Evolutionary conservation across 2,113 vertebrate species (phyloP), one percentile per base, ranked within the genome.

Genomic region (Chloropsis hardwickii): DNA sequence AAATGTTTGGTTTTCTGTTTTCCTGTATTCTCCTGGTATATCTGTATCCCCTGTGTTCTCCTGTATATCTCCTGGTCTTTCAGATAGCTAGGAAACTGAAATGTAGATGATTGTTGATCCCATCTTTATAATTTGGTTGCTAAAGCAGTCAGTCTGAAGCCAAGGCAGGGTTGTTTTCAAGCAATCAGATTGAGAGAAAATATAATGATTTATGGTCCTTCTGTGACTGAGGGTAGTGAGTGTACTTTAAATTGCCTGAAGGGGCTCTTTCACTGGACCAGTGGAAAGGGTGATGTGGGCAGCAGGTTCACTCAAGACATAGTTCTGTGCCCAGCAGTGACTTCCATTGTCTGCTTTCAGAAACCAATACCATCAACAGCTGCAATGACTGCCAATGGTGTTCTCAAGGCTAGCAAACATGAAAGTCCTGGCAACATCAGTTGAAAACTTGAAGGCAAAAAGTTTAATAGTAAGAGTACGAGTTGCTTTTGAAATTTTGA

Each of bases 321-420:
- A 57, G 24, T 53, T 35, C 61, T 89, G 48, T 87, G 87, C 57
- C 86, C 81, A 90, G 78, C 48, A 79, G 35, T 71, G 56, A 58
- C 64, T 76, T 88, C 70, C 39, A 13, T 25, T 69, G 78, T 56
- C 45, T 77, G 0, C n/a, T 64, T 74, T 76, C 45, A 50, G 57
- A 86, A 62, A 31, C 57, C 31, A 74, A 7, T 44, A 42, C 29
- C 11, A 69, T 72, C 44, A 84, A 27, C 39, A 58, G 29, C 66
- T 90, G 54, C 87, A 94, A 80, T 60, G 56, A 81, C 27, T 79
- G 47, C 8, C 18, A 4, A 4, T 11, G 16, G 14, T 74, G 13
- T 56, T 88, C 48, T 64, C 31, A 86, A 60, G 67, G 77, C 54
- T 74, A 73, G 35, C 42, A 81, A 33, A 18, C 62, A 60, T 3